Percentiles rank a stretch among this genome's conserved stretches.
Conservation (phyloP, 2,888 invertebrate genomes). For the Watsonalla binaria region DNA sequence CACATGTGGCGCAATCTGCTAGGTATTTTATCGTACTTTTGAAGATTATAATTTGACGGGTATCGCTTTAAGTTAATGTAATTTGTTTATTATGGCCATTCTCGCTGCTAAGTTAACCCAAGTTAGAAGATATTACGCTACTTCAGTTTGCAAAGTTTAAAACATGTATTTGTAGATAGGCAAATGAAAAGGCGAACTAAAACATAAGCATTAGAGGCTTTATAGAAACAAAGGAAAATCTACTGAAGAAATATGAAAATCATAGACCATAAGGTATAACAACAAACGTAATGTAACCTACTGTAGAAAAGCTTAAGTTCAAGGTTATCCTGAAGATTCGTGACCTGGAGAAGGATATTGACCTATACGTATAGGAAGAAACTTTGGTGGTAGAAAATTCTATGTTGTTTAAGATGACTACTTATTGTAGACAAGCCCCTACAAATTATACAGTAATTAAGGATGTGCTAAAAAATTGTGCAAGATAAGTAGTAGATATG, state of each 20-base stretch:
- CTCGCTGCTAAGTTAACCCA: slow-evolving; percentile 15
- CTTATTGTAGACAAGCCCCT: too few species aligned
- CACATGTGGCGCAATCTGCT: slow-evolving; percentile 75
- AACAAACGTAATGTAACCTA: too few species aligned
- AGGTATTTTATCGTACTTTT: slow-evolving; percentile 62
- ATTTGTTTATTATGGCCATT: slow-evolving; percentile 44
- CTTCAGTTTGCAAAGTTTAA: slow-evolving; percentile 6
- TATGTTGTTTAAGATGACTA: too few species aligned
- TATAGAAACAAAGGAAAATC: too few species aligned
- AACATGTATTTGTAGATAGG: neutral
- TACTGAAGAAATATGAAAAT: too few species aligned
- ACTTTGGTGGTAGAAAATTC: too few species aligned
- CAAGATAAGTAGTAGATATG: slow-evolving; percentile 23
- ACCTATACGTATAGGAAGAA: too few species aligned
- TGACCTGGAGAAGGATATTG: too few species aligned
- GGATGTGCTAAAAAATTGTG: neutral
- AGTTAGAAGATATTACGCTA: slow-evolving; percentile 17
- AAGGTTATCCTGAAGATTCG: too few species aligned
- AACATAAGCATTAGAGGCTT: too few species aligned
- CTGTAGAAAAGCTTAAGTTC: too few species aligned
- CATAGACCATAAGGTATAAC: too few species aligned
- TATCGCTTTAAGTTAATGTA: slow-evolving; percentile 51
- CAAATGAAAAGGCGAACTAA: neutral
- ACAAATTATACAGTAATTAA: neutral
- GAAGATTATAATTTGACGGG: slow-evolving; percentile 61